phyloP scores from a whole-genome alignment of 2,888 invertebrate genomes.

The Oscheius sp. region DNA sequence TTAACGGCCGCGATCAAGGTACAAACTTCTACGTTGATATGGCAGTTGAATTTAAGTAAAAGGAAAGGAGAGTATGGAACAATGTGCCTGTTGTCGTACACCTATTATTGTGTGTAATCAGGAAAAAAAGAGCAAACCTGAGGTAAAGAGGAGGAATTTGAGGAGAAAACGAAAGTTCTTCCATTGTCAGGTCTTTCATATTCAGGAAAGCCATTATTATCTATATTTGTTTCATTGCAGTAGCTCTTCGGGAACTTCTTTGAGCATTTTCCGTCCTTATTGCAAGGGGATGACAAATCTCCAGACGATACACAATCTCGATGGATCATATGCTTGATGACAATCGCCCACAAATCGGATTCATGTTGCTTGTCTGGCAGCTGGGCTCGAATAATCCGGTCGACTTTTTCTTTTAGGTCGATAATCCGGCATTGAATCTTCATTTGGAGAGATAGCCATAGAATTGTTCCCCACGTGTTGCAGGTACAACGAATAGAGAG shows the following conservation, averaged over 20 bases:
- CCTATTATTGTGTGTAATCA: too few species aligned
- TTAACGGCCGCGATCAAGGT: conserved; percentile 53
- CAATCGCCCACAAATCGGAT: too few species aligned
- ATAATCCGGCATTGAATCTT: too few species aligned
- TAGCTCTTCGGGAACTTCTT: conserved; percentile 71
- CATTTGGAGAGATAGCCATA: too few species aligned
- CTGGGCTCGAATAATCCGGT: too few species aligned
- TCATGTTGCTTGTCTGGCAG: too few species aligned
- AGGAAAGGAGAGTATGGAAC: conserved; percentile 70
- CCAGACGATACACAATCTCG: conserved; percentile 58
- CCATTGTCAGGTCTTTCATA: conserved; percentile 67
- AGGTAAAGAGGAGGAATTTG: too few species aligned
- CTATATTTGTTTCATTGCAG: conserved; percentile 58
- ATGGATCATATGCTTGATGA: conserved; percentile 64
- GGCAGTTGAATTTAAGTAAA: conserved; percentile 41
- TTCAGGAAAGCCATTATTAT: conserved; percentile 69
- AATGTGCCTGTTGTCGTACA: conserved; percentile 66
- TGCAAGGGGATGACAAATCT: too few species aligned
- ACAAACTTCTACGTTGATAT: conserved; percentile 65
- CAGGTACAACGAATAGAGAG: too few species aligned
- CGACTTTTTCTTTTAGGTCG: too few species aligned
- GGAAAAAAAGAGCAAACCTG: neutral
- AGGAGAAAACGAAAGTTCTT: too few species aligned
- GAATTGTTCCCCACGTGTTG: too few species aligned
- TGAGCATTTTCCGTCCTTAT: conserved; percentile 67